Evolutionary conservation across 2,113 vertebrate genomes (phyloP), one percentile per base, ranked within the genome.

Genomic region (Cryptotis parvus): DNA sequence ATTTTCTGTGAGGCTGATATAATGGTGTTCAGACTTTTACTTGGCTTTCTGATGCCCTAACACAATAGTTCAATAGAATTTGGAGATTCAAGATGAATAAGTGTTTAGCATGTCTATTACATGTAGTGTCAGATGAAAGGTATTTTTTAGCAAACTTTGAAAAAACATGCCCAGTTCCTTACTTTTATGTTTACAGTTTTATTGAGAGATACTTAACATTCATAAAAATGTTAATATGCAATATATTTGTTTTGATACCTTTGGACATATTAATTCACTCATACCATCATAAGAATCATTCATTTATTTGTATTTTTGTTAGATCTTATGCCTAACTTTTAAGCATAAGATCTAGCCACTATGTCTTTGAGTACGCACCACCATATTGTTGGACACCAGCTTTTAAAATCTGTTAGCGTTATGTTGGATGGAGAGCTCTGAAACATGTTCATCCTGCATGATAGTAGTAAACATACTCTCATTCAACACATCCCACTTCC

Each of bases 31-130:
- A 73, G 52, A 70, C 14, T 14, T 61, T 82, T 15, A 12, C 74
- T 66, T 22, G 35, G 68, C 14, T 84, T 91, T 75, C 43, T 39
- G 31, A 85, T 43, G 49, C 10, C 24, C 84, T 93, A 70, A 92
- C 49, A 68, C 82, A 86, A 92, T 73, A 35, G 66, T 77, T 90
- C 58, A 79, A 1, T 35, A 85, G 85, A 90, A 85, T 12, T 33
- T 73, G 75, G 39, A 87, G 45, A 85, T 35, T 94, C 49, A 26
- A 85, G 87, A 86, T 86, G 70, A 94, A 95, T 84, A 82, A 4
- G 43, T 79, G 73, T 78, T 93, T 83, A 93, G 24, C 49, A 55
- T 35, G 65, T 75, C 33, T 29, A 72, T 91, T 90, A 83, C 35
- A 31, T 8, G 68, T 14, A 43, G 68, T 87, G 29, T 90, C 45